Evolutionary conservation across 2,113 vertebrate genomes (phyloP).

Genomic region (Gopherus flavomarginatus): DNA sequence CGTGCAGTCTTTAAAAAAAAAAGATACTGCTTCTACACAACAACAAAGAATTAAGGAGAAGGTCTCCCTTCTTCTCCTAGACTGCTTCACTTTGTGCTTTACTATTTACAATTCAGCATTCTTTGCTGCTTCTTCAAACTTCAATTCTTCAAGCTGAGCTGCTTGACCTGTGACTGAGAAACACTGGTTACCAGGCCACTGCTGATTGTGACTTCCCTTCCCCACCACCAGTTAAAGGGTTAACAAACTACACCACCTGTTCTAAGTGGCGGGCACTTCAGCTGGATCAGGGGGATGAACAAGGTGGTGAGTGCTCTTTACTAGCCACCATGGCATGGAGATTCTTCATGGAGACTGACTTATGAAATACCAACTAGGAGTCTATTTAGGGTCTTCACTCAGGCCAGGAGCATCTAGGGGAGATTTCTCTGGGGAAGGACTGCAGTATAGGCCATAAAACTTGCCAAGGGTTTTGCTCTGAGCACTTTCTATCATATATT

Average conservation of each 20-base stretch:
- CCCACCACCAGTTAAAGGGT: not conserved
- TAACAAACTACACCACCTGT: not conserved
- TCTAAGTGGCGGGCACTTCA: constrained; percentile 56
- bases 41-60: not conserved
- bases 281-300: constrained; percentile 12
- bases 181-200: not conserved
- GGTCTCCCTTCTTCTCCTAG: not conserved
- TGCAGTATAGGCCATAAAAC: not conserved
- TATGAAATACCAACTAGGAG: not conserved
- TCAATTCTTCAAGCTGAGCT: fast-evolving
- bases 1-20: constrained; percentile 3
- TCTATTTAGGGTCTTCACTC: not conserved
- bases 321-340: fast-evolving
- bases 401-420: not conserved
- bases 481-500: not conserved
- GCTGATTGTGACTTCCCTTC: not conserved
- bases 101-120: not conserved
- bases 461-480: not conserved
- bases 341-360: not conserved
- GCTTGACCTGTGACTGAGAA: not conserved
- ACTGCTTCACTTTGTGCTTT: constrained; percentile 43
- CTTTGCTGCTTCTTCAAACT: not conserved
- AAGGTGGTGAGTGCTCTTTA: not conserved
- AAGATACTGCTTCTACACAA: not conserved
- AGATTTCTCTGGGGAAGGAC: not conserved